Evolutionary conservation across 2,797 vertebrate genomes (phyloP).

Genomic region (Tenualosa ilisha): DNA sequence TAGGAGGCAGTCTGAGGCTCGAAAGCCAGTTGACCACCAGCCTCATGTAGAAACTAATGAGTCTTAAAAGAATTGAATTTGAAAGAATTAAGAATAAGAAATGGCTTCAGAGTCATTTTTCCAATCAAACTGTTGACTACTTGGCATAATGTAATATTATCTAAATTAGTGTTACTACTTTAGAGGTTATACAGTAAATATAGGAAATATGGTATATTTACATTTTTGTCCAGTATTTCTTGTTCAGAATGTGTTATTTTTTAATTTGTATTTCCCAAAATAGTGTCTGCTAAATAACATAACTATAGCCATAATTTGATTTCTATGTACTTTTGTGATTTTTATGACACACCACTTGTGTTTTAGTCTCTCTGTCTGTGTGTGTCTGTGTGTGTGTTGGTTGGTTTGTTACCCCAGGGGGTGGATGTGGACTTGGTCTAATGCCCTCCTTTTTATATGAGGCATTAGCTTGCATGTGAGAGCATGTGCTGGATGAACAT

Average conservation of each 20-base stretch:
- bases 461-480: neutral
- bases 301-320: neutral
- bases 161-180: no score
- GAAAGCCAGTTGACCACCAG: neutral
- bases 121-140: no score
- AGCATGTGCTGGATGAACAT: conserved; percentile 3
- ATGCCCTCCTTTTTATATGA: neutral
- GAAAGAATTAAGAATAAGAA: neutral
- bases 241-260: no score
- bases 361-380: neutral
- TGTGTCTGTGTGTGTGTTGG: neutral
- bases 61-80: no score
- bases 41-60: neutral
- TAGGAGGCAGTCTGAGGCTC: neutral
- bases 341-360: neutral
- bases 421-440: conserved; percentile 9
- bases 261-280: no score
- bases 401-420: conserved; percentile 6
- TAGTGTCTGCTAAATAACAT: no score
- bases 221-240: no score
- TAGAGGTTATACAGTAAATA: no score
- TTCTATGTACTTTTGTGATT: neutral
- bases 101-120: no score
- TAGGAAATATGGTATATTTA: no score
- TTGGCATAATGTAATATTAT: no score